Evolutionary conservation across 2,888 invertebrate species (phyloP), one percentile per base, ranked within the genome.

Genomic region (Trilocha varians): DNA sequence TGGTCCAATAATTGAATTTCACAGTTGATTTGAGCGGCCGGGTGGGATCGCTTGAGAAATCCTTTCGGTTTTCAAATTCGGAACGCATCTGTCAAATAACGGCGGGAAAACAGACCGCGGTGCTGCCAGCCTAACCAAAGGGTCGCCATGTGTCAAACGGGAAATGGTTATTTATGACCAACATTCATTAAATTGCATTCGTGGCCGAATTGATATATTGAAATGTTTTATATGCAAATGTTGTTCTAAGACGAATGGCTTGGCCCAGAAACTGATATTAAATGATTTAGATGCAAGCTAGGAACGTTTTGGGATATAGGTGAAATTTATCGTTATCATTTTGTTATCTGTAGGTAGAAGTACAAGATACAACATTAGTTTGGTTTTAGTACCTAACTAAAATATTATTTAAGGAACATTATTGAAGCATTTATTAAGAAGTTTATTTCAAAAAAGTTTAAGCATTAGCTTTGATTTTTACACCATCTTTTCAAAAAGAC

Each of bases 141-240:
- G 82, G 78, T 78, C 77, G 77, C 78, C 66, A 68, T 74, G 65
- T 78, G 82, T 84, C 83, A 82, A 82, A 79, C 66, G 67, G 73
- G 74, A 82, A 82, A 83, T 79, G 76, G 83, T 84, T 79, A 85
- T 85, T 85, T 85, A 85, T 84, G 74, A 69, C 57, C 55, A 57
- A 75, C 75, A 83, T 79, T 82, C 84, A 83, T 80, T n/a, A 82
- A 84, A 84, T 84, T 84, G 80, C 82, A 78, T 80, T 80, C 73
- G 76, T 74, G 75, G 75, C 65, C 79, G 78, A 78, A 82, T 82
- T 85, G 85, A 85, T 85, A 78, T 84, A 85, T 85, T 65, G 75
- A 63, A 63, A 77, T 82, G 82, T 84, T 85, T 83, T 84, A 84
- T 85, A 85, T 85, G 85, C 79, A 84, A 85, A 85, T 85, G 78